Evolutionary conservation across 2,797 vertebrate species (phyloP), one percentile per base, ranked within the genome.

Genomic region (Molossus molossus): DNA sequence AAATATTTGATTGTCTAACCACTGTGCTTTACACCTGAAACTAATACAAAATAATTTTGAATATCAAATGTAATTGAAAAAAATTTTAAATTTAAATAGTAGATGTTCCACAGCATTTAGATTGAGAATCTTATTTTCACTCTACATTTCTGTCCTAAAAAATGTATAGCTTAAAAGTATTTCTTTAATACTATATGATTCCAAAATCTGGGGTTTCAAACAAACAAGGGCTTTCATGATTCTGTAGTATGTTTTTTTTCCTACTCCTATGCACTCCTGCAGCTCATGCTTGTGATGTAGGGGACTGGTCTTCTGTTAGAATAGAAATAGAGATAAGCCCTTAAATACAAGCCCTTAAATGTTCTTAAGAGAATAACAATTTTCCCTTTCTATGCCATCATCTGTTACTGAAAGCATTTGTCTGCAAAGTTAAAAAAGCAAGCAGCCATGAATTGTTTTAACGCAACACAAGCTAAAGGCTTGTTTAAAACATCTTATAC

Each of bases 371-470:
- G 53, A 88, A 88, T 58, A 81, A 76, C 25, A 83, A 57, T 85
- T 88, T 12, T 81, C 58, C 55, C 29, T 93, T 40, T 9, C 18
- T 21, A 12, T 75, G 48, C 55, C 90, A 65, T 75, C 45, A 70
- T 93, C 50, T 91, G 11, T 94, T 92, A 91, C 37, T 53, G 91
- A 14, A 93, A 90, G 20, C 10, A 89, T 95, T 93, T 91, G 6
- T 12, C 58, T 94, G 9, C 76, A 69, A 75, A 80, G 62, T 80
- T 96, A 57, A 70, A 57, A 86, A 70, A 84, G 1, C 45, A 85
- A 83, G 23, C 6, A 91, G 13, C 45, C 33, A 69, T 73, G 20
- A 94, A 86, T 88, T 50, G 4, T 86, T 88, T 95, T 80, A 95
- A 86, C 83, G 25, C 6, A 94, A 13, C 29, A 72, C 50, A 89